Evolutionary conservation across 2,888 invertebrate species (phyloP).

Genomic region (Microctonus brassicae): DNA sequence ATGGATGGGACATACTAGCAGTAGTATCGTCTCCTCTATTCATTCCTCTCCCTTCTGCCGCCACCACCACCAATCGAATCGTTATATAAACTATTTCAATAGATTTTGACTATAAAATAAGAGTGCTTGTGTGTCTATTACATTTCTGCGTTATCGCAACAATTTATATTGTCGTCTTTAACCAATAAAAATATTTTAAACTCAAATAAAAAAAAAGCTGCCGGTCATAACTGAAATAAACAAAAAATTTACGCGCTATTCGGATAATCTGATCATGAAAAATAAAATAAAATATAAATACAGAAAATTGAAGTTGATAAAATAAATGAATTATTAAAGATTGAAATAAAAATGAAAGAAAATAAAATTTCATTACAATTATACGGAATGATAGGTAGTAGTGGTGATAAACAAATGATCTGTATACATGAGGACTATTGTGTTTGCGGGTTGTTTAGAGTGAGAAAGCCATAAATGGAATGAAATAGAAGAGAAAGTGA

Average conservation of each 20-base stretch:
- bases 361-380: background rate
- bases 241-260: background rate
- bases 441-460: constrained; percentile 58
- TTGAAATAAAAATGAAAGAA: background rate
- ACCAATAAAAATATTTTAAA: background rate
- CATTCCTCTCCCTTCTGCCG: background rate
- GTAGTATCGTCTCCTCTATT: background rate
- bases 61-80: background rate
- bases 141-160: constrained; percentile 2
- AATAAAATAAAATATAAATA: background rate
- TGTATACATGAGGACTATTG: background rate
- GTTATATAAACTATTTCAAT: constrained; percentile 33
- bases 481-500: constrained; percentile 45
- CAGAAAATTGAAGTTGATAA: background rate
- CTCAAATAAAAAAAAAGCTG: background rate
- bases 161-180: constrained; percentile 15
- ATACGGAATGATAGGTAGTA: background rate
- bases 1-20: background rate
- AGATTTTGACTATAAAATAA: constrained; percentile 11
- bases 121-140: constrained; percentile 17
- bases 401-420: background rate
- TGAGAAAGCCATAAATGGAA: constrained; percentile 33
- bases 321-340: no score
- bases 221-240: background rate
- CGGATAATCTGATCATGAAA: background rate